These are phyloP conservation scores for Harmothoe impar DNA, from an alignment of 2,888 invertebrate genomes.

Conservation along the genomic window DNA sequence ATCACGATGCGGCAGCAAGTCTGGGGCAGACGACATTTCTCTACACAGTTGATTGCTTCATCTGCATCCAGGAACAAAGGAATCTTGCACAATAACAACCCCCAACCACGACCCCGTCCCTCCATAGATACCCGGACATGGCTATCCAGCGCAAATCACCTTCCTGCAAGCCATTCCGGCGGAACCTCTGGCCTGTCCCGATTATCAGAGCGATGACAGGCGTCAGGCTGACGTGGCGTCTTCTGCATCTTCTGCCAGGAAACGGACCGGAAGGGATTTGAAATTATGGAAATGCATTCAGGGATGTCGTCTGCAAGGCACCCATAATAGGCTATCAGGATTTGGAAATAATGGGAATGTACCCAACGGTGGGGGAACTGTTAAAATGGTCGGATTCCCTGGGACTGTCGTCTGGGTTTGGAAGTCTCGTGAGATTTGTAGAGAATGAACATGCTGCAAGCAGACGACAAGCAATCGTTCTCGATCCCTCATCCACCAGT, in stretches of 20 bases:
- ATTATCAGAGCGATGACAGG: slow-evolving; percentile 22
- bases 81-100: background rate
- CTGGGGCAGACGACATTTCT: background rate
- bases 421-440: background rate
- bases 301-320: too few relatives aligned
- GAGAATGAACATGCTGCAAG: background rate
- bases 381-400: too few relatives aligned
- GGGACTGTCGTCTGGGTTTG: too few relatives aligned
- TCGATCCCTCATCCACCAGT: too few relatives aligned
- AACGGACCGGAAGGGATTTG: background rate
- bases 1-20: background rate
- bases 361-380: too few relatives aligned
- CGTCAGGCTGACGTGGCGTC: background rate
- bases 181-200: background rate
- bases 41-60: background rate
- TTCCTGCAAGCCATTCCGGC: background rate
- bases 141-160: background rate
- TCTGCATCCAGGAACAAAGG: background rate
- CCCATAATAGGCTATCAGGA: too few relatives aligned
- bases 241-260: background rate
- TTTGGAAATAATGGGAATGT: too few relatives aligned
- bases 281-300: background rate
- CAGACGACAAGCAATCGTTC: too few relatives aligned
- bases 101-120: background rate
- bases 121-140: background rate